phyloP scores from a whole-genome alignment of 2,797 vertebrate species.

The Pipistrellus kuhlii region DNA sequence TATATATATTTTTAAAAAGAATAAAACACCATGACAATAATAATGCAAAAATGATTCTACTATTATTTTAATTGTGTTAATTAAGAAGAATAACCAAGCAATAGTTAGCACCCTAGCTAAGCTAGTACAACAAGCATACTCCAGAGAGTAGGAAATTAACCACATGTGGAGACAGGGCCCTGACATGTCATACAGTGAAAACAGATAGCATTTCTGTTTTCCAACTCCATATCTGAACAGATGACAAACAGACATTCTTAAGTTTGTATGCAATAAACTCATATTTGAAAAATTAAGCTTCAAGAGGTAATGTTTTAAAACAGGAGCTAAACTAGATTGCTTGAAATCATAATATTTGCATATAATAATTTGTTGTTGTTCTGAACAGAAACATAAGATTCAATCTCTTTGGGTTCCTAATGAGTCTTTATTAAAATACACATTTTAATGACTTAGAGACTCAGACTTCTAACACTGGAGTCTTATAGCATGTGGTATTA shows the following conservation, averaged over 20 bases:
- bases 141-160: neutral
- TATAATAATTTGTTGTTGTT: neutral
- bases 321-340: neutral
- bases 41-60: neutral
- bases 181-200: neutral
- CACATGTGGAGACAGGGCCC: neutral
- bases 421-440: conserved; percentile 15
- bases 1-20: neutral
- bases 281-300: conserved; percentile 27
- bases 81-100: neutral
- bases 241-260: neutral
- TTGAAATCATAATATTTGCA: conserved; percentile 9
- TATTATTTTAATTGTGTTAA: neutral
- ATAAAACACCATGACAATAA: neutral
- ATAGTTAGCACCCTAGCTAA: fast-evolving
- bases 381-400: conserved; percentile 36
- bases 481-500: conserved; percentile 57
- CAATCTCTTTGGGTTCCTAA: conserved; percentile 1
- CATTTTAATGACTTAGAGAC: conserved; percentile 31
- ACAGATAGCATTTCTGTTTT: neutral
- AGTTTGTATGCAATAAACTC: neutral
- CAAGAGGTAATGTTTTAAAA: conserved; percentile 24
- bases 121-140: neutral
- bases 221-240: neutral
- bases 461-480: neutral